Percentiles rank a stretch among this genome's conserved stretches.
These are phyloP conservation scores for Lordiphosa fenestrarum DNA, from an alignment of 2,888 invertebrate genomes.

Conservation along the genomic window DNA sequence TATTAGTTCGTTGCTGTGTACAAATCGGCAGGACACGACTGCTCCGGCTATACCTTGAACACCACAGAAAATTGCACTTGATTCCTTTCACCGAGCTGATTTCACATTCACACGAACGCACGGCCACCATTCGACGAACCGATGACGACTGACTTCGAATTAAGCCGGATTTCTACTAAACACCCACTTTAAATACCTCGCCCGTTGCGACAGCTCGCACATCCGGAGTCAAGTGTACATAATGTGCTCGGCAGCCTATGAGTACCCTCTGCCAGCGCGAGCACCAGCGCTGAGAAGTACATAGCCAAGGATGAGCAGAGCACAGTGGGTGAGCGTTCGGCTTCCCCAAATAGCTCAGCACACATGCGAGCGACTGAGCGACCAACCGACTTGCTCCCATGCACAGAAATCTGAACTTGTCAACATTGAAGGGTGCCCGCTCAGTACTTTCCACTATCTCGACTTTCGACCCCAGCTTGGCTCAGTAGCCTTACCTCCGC, in stretches of 20 bases:
- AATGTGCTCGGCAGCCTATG: conserved; percentile 1
- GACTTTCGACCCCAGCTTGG: conserved; percentile 22
- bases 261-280: not conserved
- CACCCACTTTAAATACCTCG: conserved; percentile 64
- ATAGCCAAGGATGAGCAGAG: conserved; percentile 5
- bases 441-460: conserved; percentile 31
- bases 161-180: conserved; percentile 61
- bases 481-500: conserved; percentile 17
- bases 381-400: conserved; percentile 24
- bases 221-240: conserved; percentile 8
- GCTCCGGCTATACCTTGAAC: conserved; percentile 40
- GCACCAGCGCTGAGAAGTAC: conserved; percentile 6
- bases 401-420: conserved; percentile 27
- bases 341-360: conserved; percentile 10
- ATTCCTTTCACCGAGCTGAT: conserved; percentile 26
- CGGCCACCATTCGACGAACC: conserved; percentile 49
- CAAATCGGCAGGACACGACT: not conserved
- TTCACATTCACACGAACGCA: conserved; percentile 19
- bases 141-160: conserved; percentile 66
- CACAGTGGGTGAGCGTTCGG: conserved; percentile 7
- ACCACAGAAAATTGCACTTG: conserved; percentile 20
- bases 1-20: not conserved
- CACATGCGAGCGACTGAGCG: conserved; percentile 20
- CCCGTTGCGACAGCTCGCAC: conserved; percentile 7
- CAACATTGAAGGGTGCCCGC: conserved; percentile 17